These are phyloP conservation scores for Sparidentex hasta DNA, from an alignment of 2,797 vertebrate species.

Conservation along the genomic window DNA sequence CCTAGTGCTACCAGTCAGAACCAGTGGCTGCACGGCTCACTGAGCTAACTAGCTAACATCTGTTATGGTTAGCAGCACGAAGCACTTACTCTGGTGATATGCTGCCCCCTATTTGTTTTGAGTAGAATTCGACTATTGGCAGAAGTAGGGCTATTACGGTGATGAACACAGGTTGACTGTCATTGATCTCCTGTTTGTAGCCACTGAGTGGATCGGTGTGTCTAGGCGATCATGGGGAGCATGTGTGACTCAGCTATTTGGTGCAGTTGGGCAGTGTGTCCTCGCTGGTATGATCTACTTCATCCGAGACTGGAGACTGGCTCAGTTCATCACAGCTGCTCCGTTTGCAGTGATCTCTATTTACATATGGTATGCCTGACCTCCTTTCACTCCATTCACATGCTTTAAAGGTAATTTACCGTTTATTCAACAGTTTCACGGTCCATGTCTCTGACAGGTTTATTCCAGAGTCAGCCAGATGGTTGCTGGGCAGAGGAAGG, in stretches of 20 bases:
- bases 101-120: no score
- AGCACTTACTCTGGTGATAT: no score
- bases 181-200: conserved; percentile 63
- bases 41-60: no score
- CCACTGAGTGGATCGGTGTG: conserved; percentile 89
- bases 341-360: conserved; percentile 75
- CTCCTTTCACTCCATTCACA: background rate
- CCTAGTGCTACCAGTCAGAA: no score
- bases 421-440: background rate
- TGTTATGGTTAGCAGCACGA: no score
- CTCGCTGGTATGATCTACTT: conserved; percentile 85
- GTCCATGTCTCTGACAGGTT: conserved; percentile 74
- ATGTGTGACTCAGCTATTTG: conserved; percentile 78
- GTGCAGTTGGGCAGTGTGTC: conserved; percentile 78
- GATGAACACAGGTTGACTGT: background rate
- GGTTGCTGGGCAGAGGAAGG: conserved; percentile 85
- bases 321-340: conserved; percentile 81
- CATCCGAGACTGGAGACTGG: conserved; percentile 87
- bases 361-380: conserved; percentile 81
- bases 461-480: conserved; percentile 90
- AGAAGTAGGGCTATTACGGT: background rate
- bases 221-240: conserved; percentile 82
- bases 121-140: background rate
- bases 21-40: no score
- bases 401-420: background rate